Evolutionary conservation across 1,140 invertebrate species (phyloP).

Genomic region (Semibalanus balanoides): DNA sequence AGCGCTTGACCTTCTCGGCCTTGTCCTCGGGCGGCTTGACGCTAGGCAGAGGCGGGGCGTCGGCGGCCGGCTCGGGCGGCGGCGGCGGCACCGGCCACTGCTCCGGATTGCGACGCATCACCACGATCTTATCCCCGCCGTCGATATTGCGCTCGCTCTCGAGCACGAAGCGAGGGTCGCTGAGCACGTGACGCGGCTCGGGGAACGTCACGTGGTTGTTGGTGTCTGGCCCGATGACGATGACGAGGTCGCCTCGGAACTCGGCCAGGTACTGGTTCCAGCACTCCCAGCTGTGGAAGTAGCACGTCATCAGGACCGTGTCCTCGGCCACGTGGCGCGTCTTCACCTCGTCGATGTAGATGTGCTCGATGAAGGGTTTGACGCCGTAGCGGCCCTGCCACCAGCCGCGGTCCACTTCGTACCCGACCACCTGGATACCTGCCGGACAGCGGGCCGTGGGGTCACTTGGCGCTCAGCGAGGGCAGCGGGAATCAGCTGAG

Average conservation of each 20-base stretch:
- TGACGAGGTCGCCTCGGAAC: not conserved
- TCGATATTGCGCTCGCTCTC: not conserved
- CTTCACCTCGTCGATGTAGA: not conserved
- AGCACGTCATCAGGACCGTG: not conserved
- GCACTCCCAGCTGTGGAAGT: slow-evolving; percentile 4
- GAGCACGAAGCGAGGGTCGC: not conserved
- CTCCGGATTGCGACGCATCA: not conserved
- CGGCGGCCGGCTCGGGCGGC: not conserved
- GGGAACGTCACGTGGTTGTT: not conserved
- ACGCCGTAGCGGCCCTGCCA: slow-evolving; percentile 4
- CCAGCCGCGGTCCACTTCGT: slow-evolving; percentile 5
- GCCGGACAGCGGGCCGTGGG: no score
- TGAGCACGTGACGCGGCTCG: not conserved
- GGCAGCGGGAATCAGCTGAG: no score
- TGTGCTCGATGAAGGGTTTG: not conserved
- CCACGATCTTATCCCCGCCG: not conserved
- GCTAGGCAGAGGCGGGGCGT: not conserved
- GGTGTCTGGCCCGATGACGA: not conserved
- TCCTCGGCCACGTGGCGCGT: not conserved
- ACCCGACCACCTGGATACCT: not conserved
- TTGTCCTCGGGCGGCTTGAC: not conserved
- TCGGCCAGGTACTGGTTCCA: slow-evolving; percentile 1
- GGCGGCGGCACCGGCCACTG: not conserved
- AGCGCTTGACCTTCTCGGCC: not conserved
- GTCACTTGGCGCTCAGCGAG: no score